phyloP scores from a whole-genome alignment of 2,113 vertebrate species.

The Micronisus gabar region DNA sequence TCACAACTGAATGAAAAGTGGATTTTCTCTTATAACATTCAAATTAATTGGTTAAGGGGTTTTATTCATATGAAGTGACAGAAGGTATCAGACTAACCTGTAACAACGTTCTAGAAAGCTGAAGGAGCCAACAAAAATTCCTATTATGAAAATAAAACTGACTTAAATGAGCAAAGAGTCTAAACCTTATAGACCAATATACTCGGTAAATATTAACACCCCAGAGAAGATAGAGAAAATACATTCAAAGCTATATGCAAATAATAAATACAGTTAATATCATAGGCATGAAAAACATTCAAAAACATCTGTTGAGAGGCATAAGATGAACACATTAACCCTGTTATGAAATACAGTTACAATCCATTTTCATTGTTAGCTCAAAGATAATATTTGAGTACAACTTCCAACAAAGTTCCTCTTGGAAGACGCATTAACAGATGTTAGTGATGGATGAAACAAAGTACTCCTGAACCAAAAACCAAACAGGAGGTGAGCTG shows the following conservation, averaged over 20 bases:
- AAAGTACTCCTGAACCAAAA: neutral
- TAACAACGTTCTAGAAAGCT: neutral
- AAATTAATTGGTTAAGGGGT: neutral
- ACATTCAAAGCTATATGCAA: neutral
- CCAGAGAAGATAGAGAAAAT: neutral
- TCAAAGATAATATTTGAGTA: neutral
- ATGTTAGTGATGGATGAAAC: neutral
- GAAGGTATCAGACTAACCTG: neutral
- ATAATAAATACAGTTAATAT: neutral
- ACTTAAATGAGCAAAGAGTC: neutral
- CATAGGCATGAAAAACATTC: neutral
- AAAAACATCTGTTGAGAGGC: neutral
- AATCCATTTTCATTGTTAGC: neutral
- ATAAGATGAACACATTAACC: neutral
- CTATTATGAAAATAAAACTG: neutral
- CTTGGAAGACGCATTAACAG: neutral
- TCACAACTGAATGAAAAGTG: neutral
- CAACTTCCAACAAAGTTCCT: neutral
- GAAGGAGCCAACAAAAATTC: neutral
- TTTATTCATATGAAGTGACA: neutral
- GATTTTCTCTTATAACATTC: neutral
- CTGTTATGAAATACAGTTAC: neutral
- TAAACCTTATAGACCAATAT: neutral
- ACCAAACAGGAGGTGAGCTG: neutral
- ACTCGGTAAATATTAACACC: neutral